phyloP scores from a whole-genome alignment of 92 coral and sea anemone species.

The Desmophyllum pertusum region DNA sequence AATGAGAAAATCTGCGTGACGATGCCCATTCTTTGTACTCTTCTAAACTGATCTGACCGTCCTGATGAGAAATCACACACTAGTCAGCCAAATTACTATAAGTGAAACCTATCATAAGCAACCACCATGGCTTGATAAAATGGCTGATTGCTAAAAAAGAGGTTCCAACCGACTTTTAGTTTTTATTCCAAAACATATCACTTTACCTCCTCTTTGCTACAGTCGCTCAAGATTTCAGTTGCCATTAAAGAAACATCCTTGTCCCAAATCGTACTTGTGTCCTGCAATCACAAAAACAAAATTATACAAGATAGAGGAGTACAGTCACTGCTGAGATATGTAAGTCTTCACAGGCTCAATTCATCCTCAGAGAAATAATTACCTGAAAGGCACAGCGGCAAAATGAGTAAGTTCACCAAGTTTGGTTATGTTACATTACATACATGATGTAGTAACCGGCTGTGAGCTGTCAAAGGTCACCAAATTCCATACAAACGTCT shows the following conservation, averaged over 20 bases:
- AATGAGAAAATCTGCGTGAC: constrained; percentile 76
- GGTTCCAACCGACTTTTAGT: not conserved
- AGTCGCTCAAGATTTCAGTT: constrained; percentile 79
- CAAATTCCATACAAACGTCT: too few relatives aligned
- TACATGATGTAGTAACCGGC: too few relatives aligned
- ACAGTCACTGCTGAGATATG: not conserved
- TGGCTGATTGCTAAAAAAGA: too few relatives aligned
- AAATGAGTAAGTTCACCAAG: too few relatives aligned
- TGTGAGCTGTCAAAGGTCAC: too few relatives aligned
- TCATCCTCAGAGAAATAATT: too few relatives aligned
- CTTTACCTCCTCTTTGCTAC: constrained; percentile 79
- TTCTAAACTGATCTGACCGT: constrained; percentile 76
- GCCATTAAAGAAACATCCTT: constrained; percentile 79
- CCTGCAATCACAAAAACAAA: constrained; percentile 42
- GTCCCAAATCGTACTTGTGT: constrained; percentile 59
- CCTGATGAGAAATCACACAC: constrained; percentile 40
- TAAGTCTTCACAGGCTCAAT: too few relatives aligned
- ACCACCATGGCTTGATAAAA: too few relatives aligned
- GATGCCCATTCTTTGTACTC: constrained; percentile 92
- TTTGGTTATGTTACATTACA: too few relatives aligned
- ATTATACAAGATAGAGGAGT: not conserved
- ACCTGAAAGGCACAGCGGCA: too few relatives aligned
- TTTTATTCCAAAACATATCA: not conserved
- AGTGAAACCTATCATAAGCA: too few relatives aligned
- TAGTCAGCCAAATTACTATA: not conserved